Conservation (phyloP, 2,113 vertebrate species). For the Campylorhamphus procurvoides region DNA sequence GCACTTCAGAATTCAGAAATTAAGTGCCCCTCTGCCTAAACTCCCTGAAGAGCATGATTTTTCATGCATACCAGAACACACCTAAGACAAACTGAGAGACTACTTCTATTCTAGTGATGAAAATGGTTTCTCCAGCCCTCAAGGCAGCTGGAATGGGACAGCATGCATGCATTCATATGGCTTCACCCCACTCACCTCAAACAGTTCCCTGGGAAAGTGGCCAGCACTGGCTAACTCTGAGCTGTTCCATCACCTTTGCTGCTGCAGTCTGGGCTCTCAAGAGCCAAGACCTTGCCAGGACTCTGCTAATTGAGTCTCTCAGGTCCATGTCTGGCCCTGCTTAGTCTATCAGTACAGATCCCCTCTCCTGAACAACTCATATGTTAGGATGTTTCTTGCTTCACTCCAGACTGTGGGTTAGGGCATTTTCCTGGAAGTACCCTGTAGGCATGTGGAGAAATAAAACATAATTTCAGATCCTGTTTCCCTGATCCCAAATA, state of each 20-base stretch:
- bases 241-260: neutral
- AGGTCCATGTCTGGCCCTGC: neutral
- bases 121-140: neutral
- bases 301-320: neutral
- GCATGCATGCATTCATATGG: rapidly evolving
- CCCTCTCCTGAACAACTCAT: neutral
- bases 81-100: neutral
- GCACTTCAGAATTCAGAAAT: slow-evolving; percentile 18
- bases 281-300: neutral
- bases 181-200: rapidly evolving
- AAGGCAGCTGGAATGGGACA: neutral
- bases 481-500: neutral
- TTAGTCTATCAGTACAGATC: neutral
- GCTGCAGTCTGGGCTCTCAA: neutral
- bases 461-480: neutral
- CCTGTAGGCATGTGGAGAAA: neutral
- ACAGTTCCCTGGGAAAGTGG: neutral
- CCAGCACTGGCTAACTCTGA: rapidly evolving
- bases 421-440: neutral
- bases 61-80: slow-evolving; percentile 42
- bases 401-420: neutral
- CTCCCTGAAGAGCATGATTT: neutral
- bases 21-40: neutral
- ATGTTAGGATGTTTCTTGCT: neutral
- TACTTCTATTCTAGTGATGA: neutral